Conservation (phyloP, 1,140 invertebrate genomes). For the Pogonomyrmex californicus region DNA sequence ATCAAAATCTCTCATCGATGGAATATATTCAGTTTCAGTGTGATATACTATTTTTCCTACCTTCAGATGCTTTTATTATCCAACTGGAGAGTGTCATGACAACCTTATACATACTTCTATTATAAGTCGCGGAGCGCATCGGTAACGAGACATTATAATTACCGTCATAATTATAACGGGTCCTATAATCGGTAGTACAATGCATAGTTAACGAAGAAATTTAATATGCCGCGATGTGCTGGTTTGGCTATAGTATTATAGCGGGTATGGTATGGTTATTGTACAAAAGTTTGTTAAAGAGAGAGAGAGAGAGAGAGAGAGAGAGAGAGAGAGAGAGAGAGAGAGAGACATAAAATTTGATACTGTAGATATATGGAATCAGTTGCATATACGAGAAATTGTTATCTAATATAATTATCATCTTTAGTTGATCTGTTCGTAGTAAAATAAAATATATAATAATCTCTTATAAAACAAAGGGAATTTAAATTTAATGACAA, state of each 20-base stretch:
- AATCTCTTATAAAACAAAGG: not conserved
- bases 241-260: constrained; percentile 25
- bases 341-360: constrained; percentile 16
- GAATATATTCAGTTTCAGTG: constrained; percentile 1
- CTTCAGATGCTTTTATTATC: not conserved
- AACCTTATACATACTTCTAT: not conserved
- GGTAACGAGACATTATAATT: constrained; percentile 35
- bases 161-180: constrained; percentile 29
- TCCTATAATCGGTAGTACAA: constrained; percentile 41
- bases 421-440: not conserved
- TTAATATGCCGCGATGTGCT: constrained; percentile 36
- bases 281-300: constrained; percentile 9
- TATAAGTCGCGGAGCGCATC: constrained; percentile 19
- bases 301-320: not conserved
- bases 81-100: not conserved
- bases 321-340: not conserved
- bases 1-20: not conserved
- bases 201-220: constrained; percentile 60
- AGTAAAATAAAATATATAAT: not conserved
- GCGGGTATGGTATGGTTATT: constrained; percentile 31
- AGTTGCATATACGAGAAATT: not conserved
- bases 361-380: not conserved
- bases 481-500: not conserved
- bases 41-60: not conserved
- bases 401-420: constrained; percentile 22